phyloP scores from a whole-genome alignment of 2,113 vertebrate genomes.

The Columba janthina region DNA sequence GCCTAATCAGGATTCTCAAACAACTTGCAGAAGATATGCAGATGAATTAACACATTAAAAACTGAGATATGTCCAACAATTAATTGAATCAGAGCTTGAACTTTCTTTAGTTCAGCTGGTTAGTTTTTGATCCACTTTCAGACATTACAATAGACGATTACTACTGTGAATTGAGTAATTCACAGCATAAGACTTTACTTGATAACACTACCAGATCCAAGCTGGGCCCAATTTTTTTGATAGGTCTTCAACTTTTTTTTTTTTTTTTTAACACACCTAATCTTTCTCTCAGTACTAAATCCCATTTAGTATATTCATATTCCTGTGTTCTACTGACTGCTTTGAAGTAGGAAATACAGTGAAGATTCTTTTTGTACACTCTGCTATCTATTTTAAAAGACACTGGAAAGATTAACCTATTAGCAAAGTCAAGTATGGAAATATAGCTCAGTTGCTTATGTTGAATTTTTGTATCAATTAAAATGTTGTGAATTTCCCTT shows the following conservation, averaged over 20 bases:
- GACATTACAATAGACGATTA: background rate
- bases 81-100: background rate
- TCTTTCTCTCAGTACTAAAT: background rate
- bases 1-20: background rate
- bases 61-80: background rate
- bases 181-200: background rate
- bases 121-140: background rate
- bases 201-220: background rate
- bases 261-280: background rate
- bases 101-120: background rate
- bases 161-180: background rate
- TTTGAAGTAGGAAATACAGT: background rate
- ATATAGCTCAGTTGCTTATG: background rate
- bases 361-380: background rate
- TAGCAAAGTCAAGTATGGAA: background rate
- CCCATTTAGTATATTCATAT: background rate
- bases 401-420: background rate
- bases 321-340: background rate
- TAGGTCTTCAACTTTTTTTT: background rate
- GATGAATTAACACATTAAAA: background rate
- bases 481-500: background rate
- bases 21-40: background rate
- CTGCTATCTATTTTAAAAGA: background rate
- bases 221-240: background rate
- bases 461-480: background rate